Percentiles rank a stretch among this genome's conserved stretches.
Evolutionary conservation across 2,888 invertebrate genomes (phyloP).

Genomic region (Drosophila kanekoi): DNA sequence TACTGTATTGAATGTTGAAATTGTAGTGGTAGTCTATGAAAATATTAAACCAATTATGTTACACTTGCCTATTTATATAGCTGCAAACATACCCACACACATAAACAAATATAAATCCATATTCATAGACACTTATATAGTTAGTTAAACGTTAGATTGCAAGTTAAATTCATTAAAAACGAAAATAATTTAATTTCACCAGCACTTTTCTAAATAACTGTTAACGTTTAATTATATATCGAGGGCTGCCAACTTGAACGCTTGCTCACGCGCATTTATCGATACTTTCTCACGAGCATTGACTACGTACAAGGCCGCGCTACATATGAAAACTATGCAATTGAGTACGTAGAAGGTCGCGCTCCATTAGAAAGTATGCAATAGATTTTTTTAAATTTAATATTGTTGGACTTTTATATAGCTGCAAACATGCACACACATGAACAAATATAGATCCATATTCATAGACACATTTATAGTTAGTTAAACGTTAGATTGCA

Average conservation of each 20-base stretch:
- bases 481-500: constrained; percentile 75
- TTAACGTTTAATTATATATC: constrained; percentile 6
- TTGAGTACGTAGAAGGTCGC: not conserved
- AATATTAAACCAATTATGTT: constrained; percentile 71
- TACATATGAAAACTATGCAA: too few relatives aligned
- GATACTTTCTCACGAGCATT: not conserved
- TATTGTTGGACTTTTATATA: constrained; percentile 31
- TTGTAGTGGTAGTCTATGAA: constrained; percentile 65
- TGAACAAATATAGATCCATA: constrained; percentile 38
- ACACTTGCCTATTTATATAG: constrained; percentile 70
- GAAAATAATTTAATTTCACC: constrained; percentile 40
- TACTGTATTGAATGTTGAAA: constrained; percentile 72
- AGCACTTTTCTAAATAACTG: constrained; percentile 16
- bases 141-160: constrained; percentile 76
- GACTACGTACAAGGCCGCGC: not conserved
- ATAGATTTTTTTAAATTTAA: not conserved
- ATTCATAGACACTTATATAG: constrained; percentile 58
- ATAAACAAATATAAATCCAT: constrained; percentile 37
- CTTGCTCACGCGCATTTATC: too few relatives aligned
- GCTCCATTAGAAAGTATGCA: too few relatives aligned
- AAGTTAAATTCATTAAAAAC: constrained; percentile 67
- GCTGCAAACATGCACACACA: constrained; percentile 53
- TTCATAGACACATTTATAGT: constrained; percentile 58
- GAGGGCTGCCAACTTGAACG: not conserved
- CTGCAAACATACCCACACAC: constrained; percentile 51